These are phyloP conservation scores for Troides oblongomaculatus DNA, from an alignment of 2,888 invertebrate genomes.

Conservation along the genomic window DNA sequence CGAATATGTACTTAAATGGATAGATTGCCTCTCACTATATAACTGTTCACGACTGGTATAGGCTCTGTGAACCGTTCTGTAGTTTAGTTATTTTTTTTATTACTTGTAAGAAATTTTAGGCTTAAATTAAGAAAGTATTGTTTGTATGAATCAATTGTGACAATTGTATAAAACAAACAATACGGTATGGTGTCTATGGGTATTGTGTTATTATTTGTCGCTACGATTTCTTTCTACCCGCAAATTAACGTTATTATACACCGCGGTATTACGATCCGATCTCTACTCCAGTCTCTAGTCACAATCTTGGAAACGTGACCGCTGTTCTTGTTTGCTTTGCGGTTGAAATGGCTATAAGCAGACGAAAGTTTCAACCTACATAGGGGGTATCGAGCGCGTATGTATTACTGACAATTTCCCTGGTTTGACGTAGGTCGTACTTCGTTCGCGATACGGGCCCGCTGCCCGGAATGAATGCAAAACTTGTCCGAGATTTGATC, in stretches of 20 bases:
- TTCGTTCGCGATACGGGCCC: slow-evolving; percentile 67
- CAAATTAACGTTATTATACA: slow-evolving; percentile 50
- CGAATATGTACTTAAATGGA: slow-evolving; percentile 54
- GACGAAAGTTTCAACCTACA: slow-evolving; percentile 75
- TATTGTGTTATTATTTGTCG: slow-evolving; percentile 29
- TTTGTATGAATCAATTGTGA: too few species aligned
- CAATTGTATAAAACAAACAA: slow-evolving; percentile 3
- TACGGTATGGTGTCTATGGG: slow-evolving; percentile 4
- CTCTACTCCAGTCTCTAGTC: slow-evolving; percentile 43
- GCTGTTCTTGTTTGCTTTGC: slow-evolving; percentile 68
- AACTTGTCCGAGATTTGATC: slow-evolving; percentile 54
- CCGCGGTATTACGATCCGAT: slow-evolving; percentile 50
- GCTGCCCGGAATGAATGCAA: slow-evolving; percentile 69
- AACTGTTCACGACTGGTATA: slow-evolving; percentile 49
- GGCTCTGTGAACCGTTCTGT: slow-evolving; percentile 39
- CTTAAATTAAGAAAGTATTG: too few species aligned
- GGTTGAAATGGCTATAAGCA: slow-evolving; percentile 59
- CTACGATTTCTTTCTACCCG: slow-evolving; percentile 39
- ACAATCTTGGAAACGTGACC: slow-evolving; percentile 66
- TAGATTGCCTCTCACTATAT: slow-evolving; percentile 51
- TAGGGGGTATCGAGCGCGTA: slow-evolving; percentile 56
- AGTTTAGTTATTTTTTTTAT: slow-evolving; percentile 28
- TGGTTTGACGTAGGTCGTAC: slow-evolving; percentile 58
- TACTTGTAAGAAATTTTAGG: not conserved
- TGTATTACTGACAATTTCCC: slow-evolving; percentile 69